Evolutionary conservation across 2,797 vertebrate species (phyloP).

Genomic region (Girardinus metallicus): DNA sequence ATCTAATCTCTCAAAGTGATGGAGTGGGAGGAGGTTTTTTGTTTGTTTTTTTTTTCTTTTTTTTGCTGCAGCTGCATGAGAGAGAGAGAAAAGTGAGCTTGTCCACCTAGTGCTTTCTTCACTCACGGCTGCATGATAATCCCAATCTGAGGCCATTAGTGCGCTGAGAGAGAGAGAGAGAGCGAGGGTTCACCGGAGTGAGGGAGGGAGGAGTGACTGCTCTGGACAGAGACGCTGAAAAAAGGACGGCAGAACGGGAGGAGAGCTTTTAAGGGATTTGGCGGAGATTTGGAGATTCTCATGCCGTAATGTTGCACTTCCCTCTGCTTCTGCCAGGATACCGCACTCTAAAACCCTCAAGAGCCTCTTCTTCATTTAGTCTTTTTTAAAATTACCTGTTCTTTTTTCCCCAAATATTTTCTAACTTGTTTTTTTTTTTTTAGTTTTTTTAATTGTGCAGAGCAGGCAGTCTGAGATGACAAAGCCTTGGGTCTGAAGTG

Average conservation of each 20-base stretch:
- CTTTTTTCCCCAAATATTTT: not conserved
- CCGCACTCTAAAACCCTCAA: constrained; percentile 42
- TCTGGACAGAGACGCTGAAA: constrained; percentile 55
- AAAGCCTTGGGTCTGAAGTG: constrained; percentile 51
- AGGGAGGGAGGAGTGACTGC: constrained; percentile 25
- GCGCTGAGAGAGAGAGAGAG: constrained; percentile 59
- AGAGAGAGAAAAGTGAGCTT: constrained; percentile 45
- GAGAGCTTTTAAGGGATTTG: constrained; percentile 85
- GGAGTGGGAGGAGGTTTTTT: constrained; percentile 32
- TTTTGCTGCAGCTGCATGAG: constrained; percentile 53
- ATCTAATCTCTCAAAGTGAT: constrained; percentile 79
- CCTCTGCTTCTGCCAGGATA: constrained; percentile 57
- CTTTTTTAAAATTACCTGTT: constrained; percentile 1
- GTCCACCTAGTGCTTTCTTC: constrained; percentile 78
- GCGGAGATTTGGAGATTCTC: constrained; percentile 83
- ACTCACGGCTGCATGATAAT: constrained; percentile 82
- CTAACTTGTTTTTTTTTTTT: constrained; percentile 28
- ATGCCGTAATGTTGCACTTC: constrained; percentile 74
- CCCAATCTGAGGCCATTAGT: constrained; percentile 85
- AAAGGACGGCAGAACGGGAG: constrained; percentile 52
- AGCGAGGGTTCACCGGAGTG: constrained; percentile 55
- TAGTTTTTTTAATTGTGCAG: constrained; percentile 52
- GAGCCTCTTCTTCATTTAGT: constrained; percentile 53
- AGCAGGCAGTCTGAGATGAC: constrained; percentile 62
- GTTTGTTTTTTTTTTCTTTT: not conserved